Base-by-base conservation (phyloP, 2,888 invertebrate genomes). In the Campoletis raptor region DNA sequence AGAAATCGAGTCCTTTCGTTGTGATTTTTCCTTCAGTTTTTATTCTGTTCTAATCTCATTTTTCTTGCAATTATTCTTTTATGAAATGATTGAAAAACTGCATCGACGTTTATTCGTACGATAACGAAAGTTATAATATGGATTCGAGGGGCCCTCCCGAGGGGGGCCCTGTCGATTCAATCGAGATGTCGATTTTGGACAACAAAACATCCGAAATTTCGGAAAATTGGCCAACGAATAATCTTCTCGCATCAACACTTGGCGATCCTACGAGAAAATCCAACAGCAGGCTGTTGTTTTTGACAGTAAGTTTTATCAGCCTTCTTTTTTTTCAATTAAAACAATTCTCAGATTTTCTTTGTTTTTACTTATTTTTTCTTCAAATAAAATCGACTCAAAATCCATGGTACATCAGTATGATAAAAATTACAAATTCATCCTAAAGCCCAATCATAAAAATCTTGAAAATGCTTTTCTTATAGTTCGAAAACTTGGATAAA, bases 131-230 rank as follows among this genome's bases (percentile, higher is more conserved):
- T 61, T 54, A 78, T 64, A 92, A 91, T 88, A 94, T 94, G 94
- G 93, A 94, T 91, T 88, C 91, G 89, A 91, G 94, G 94, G 94
- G 94, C 94, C 94, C 94, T 94, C 94, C 92, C 91, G 93, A 94
- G 93, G 94, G 94, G 94, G 94, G 93, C 94, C 94, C 94, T 92
- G 90, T 85, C 87, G 93, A 92, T 89, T 91, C 92, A 81, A 90
- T 92, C 87, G 94, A 94, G 83, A 89, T 92, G 89, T 81, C 91
- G 70, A 91, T 88, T 64, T 90, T 93, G 83, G 93, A 93, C 78
- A 94, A 93, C 79, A 94, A 94, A 88, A 88, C 88, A 36, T 89
- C 90, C 77, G 91, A 92, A 54, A 90, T 90, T 48, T 86, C 90
- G 9, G 90, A 91, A 57, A 90, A 89, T 86, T 93, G 93, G 93